Evolutionary conservation across 2,888 invertebrate species (phyloP).

Genomic region (Alitta virens): DNA sequence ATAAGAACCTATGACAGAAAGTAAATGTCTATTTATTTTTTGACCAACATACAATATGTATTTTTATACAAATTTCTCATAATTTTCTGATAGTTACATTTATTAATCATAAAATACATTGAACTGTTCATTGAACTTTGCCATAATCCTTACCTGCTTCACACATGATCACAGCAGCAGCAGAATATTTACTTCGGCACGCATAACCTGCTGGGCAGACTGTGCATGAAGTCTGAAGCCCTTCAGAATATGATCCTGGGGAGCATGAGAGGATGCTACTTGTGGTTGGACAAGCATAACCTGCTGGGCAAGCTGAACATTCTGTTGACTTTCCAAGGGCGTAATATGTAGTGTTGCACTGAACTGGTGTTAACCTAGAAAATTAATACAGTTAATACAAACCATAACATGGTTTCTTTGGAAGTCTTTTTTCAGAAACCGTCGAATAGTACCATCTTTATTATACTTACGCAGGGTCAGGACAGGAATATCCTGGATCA

Average conservation of each 20-base stretch:
- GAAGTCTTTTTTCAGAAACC: not conserved
- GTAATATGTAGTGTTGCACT: constrained; percentile 40
- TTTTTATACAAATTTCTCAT: too few species aligned
- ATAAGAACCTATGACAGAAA: too few species aligned
- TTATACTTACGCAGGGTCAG: constrained; percentile 31
- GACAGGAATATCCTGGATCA: constrained; percentile 26
- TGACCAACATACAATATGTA: too few species aligned
- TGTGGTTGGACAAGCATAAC: constrained; percentile 25
- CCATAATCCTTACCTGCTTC: too few species aligned
- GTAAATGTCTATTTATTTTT: too few species aligned
- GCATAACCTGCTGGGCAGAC: constrained; percentile 45
- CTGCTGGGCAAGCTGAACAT: constrained; percentile 33
- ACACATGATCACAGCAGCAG: too few species aligned
- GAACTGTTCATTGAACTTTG: too few species aligned
- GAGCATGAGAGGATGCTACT: constrained; percentile 16
- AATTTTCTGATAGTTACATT: too few species aligned
- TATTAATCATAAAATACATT: too few species aligned
- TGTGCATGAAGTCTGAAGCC: constrained; percentile 23
- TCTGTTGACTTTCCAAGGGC: constrained; percentile 31
- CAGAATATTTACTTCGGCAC: constrained; percentile 51
- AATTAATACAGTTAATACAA: not conserved
- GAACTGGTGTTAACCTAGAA: constrained; percentile 24
- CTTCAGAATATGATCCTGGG: constrained; percentile 30
- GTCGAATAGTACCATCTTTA: not conserved
- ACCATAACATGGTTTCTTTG: not conserved